These are phyloP conservation scores for Belonocnema kinseyi DNA, from an alignment of 1,140 invertebrate genomes.

Conservation along the genomic window DNA sequence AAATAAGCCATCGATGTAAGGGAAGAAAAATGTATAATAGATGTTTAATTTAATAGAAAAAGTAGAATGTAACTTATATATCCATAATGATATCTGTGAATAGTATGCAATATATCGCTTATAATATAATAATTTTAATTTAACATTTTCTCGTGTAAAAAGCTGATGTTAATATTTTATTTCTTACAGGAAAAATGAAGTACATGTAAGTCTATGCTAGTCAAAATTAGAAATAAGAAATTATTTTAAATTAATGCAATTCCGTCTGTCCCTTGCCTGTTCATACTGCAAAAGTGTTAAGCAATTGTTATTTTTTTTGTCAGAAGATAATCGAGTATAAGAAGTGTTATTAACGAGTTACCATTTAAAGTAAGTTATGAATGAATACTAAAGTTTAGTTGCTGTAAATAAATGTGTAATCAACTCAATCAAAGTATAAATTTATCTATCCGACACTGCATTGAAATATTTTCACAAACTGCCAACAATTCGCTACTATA, in stretches of 20 bases:
- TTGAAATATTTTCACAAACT: constrained; percentile 26
- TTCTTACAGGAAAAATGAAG: not conserved
- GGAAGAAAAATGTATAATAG: no score
- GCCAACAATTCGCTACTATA: not conserved
- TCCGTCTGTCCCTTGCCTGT: constrained; percentile 1
- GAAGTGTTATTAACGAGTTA: constrained; percentile 27
- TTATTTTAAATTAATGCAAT: not conserved
- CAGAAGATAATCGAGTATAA: constrained; percentile 24
- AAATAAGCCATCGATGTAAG: no score
- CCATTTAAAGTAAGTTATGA: constrained; percentile 31
- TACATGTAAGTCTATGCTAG: not conserved
- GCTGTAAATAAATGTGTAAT: constrained; percentile 31
- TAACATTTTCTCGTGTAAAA: no score
- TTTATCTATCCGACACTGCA: not conserved
- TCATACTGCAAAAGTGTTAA: not conserved
- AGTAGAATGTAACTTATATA: no score
- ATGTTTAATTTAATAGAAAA: no score
- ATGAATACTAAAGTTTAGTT: constrained; percentile 16
- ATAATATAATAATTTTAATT: not conserved
- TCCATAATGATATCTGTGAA: not conserved
- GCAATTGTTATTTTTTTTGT: constrained; percentile 19
- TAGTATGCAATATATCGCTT: not conserved
- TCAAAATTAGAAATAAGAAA: not conserved
- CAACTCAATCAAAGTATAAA: constrained; percentile 10
- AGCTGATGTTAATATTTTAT: no score